Evolutionary conservation across 30 jellyfish, hydroid and myxozoan genomes (phyloP), one percentile per base, ranked within the genome.

Genomic region (Pseudorhiza aurosa): DNA sequence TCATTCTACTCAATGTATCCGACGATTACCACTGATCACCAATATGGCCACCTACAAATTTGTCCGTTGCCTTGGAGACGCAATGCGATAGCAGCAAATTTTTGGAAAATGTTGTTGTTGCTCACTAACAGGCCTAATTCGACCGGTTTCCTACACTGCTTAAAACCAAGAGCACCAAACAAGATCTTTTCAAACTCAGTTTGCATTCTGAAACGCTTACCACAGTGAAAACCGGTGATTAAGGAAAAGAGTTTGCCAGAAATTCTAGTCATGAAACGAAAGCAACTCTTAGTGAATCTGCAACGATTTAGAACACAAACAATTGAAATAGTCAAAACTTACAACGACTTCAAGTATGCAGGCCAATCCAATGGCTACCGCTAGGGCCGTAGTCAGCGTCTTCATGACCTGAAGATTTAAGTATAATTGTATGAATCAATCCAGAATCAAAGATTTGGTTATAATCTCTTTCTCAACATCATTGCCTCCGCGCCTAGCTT

Each of bases 351-450:
- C 96, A 62, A 81, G 49, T 35, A 77, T 30, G 51, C 71, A 50
- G 21, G 89, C 81, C 74, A 83, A 88, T 87, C 92, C 98, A 64
- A 91, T 60, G 85, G 98, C 96, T 63, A 91, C 67, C 59, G 85
- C 72, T 18, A 91, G 83, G 49, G 87, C 87, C 96, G 70, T 43
- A 65, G 96, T 74, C 91, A 91, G 70, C 65, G 81, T 60, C 93
- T 91, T 76, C 96, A 91, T 91, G 87, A 65, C 98, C 98, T 89
- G 75, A 21, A 71, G 70, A 29, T 43, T 17, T 18, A 53, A n/a
- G n/a, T n/a, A 22, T 24, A 55, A 28, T 6, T 4, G 15, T 11
- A 50, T 39, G 44, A 30, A 24, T 36, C 45, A 62, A 69, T 32
- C 65, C 79, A 64, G 43, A 31, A 44, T 24, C 11, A 28, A 5